Conservation (phyloP, 2,888 invertebrate species). For the Rhodophaea formosa region DNA sequence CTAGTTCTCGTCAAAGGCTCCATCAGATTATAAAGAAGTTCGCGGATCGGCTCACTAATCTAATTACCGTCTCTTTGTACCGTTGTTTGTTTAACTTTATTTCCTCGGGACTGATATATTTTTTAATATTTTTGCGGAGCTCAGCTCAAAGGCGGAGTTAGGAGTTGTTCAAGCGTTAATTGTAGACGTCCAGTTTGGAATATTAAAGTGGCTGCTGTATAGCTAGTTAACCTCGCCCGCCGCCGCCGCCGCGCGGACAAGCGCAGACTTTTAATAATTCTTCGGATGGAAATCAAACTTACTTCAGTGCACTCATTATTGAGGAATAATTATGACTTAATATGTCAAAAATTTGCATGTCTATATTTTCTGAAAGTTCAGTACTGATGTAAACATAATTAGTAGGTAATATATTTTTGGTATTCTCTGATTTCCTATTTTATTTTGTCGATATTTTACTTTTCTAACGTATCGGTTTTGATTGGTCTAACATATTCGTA, state of each 20-base stretch:
- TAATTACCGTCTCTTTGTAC: constrained; percentile 67
- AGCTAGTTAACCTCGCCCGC: constrained; percentile 62
- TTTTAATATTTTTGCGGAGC: constrained; percentile 57
- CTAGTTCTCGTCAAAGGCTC: constrained; percentile 41
- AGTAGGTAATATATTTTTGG: too few species aligned
- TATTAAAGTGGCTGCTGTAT: constrained; percentile 69
- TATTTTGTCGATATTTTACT: too few species aligned
- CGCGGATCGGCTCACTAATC: constrained; percentile 59
- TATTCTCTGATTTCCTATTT: too few species aligned
- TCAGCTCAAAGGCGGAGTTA: constrained; percentile 75
- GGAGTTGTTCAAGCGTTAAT: constrained; percentile 79
- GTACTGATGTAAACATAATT: too few species aligned
- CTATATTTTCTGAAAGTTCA: too few species aligned
- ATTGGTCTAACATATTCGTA: too few species aligned
- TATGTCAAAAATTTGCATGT: too few species aligned
- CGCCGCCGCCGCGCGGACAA: neutral
- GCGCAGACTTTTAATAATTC: constrained; percentile 4
- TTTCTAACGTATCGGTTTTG: too few species aligned
- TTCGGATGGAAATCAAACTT: neutral
- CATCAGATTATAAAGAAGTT: constrained; percentile 47
- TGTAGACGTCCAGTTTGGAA: constrained; percentile 77
- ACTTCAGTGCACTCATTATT: neutral
- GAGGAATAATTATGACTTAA: too few species aligned
- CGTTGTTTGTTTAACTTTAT: constrained; percentile 51
- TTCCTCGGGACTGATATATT: constrained; percentile 61